Percentiles rank a stretch among this genome's conserved stretches.
These are phyloP conservation scores for Meloidogyne exigua DNA, from an alignment of 1,140 invertebrate species.

Conservation along the genomic window DNA sequence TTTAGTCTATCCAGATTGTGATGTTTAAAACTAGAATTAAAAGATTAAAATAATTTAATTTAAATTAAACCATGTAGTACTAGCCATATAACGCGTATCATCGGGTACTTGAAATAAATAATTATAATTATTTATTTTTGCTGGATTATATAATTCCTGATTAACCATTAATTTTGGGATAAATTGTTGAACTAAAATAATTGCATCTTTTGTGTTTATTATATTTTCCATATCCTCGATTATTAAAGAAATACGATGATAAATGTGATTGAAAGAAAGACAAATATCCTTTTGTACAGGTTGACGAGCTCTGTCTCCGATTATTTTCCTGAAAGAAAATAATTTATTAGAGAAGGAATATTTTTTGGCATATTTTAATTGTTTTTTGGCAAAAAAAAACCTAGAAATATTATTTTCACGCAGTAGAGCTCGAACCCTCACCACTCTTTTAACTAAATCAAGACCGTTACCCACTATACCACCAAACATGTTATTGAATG, in stretches of 20 bases:
- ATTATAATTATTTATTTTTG: conserved; percentile 33
- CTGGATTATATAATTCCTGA: conserved; percentile 21
- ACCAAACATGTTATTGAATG: too few relatives aligned
- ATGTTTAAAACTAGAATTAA: conserved; percentile 50
- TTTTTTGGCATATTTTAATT: too few relatives aligned
- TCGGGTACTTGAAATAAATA: conserved; percentile 64
- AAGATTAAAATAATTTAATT: conserved; percentile 15
- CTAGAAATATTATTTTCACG: not conserved
- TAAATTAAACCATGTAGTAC: conserved; percentile 38
- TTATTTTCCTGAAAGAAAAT: conserved; percentile 29
- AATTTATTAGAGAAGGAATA: too few relatives aligned
- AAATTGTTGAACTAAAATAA: conserved; percentile 41
- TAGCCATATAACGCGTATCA: conserved; percentile 46
- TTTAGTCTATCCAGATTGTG: conserved; percentile 59
- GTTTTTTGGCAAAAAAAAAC: too few relatives aligned
- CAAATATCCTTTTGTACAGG: conserved; percentile 35
- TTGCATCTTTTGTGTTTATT: conserved; percentile 16
- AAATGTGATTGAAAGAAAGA: conserved; percentile 73
- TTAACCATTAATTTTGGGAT: conserved; percentile 38
- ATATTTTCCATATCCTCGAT: conserved; percentile 11
- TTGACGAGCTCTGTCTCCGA: conserved; percentile 23
- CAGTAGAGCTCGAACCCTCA: not conserved
- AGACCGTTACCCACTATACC: too few relatives aligned
- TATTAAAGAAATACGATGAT: conserved; percentile 65
- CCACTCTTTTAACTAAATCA: too few relatives aligned